Evolutionary conservation across 2,888 invertebrate species (phyloP).

Genomic region (Helobdella robusta): DNA sequence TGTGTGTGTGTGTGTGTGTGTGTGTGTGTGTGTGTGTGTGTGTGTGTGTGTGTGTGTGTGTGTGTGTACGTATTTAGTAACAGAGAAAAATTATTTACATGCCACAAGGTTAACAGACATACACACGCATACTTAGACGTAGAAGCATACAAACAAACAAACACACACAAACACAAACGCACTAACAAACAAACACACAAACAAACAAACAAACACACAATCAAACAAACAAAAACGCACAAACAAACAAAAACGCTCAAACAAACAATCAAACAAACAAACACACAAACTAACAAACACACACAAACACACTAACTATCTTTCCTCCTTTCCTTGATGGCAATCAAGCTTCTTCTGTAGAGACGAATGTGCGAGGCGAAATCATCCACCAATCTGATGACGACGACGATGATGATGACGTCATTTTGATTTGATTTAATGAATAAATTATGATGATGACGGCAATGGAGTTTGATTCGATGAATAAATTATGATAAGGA

Average conservation of each 20-base stretch:
- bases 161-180: neutral
- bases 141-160: neutral
- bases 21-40: neutral
- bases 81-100: neutral
- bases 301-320: slow-evolving; percentile 47
- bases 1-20: neutral
- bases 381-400: slow-evolving; percentile 79
- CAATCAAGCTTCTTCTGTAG: slow-evolving; percentile 64
- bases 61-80: neutral
- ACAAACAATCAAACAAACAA: too few species aligned
- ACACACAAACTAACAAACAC: too few species aligned
- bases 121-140: neutral
- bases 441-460: too few species aligned
- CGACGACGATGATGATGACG: too few species aligned
- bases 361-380: slow-evolving; percentile 77
- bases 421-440: too few species aligned
- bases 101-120: neutral
- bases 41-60: neutral
- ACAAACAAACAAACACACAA: too few species aligned
- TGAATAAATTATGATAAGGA: too few species aligned
- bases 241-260: too few species aligned
- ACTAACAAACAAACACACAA: too few species aligned
- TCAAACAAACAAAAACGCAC: too few species aligned
- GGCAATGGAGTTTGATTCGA: too few species aligned
- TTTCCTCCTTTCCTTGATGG: slow-evolving; percentile 50